Percentiles rank a stretch among this genome's conserved stretches.
Evolutionary conservation across 2,113 vertebrate species (phyloP).

Genomic region (Corydoras maculifer): DNA sequence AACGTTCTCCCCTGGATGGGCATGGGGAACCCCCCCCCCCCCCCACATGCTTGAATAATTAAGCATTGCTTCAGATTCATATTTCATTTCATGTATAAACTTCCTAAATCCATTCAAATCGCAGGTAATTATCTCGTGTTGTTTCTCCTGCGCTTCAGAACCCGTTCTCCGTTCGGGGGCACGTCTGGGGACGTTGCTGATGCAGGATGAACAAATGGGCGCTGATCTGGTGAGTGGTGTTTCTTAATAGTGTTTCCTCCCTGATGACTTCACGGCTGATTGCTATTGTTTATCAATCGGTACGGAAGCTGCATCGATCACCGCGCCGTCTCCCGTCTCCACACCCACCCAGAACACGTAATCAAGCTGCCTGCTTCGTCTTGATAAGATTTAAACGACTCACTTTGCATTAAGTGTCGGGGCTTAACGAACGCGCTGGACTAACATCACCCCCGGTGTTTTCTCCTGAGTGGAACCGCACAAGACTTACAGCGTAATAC

Average conservation of each 20-base stretch:
- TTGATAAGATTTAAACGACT: slow-evolving; percentile 4
- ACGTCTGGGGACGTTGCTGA: background rate
- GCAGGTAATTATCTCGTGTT: too few species aligned
- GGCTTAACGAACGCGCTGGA: background rate
- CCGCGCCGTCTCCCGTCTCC: background rate
- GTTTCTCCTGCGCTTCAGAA: too few species aligned
- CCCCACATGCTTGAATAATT: too few species aligned
- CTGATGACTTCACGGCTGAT: slow-evolving; percentile 29
- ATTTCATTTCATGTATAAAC: too few species aligned
- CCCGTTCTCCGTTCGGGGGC: too few species aligned
- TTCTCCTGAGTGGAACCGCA: background rate
- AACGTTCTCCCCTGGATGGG: too few species aligned
- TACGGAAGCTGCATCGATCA: slow-evolving; percentile 16
- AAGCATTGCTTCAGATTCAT: too few species aligned
- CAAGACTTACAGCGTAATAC: background rate
- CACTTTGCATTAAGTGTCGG: slow-evolving; percentile 3
- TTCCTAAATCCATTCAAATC: too few species aligned
- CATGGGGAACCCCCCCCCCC: too few species aligned
- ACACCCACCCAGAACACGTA: background rate
- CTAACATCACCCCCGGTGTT: background rate
- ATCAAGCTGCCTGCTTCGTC: background rate
- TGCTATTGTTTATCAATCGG: slow-evolving; percentile 33
- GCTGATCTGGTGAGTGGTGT: slow-evolving; percentile 8
- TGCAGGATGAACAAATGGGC: background rate
- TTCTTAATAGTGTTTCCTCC: slow-evolving; percentile 33